Percentiles rank a stretch among this genome's conserved stretches.
Evolutionary conservation across 2,797 vertebrate genomes (phyloP).

Genomic region (Ataeniobius toweri): DNA sequence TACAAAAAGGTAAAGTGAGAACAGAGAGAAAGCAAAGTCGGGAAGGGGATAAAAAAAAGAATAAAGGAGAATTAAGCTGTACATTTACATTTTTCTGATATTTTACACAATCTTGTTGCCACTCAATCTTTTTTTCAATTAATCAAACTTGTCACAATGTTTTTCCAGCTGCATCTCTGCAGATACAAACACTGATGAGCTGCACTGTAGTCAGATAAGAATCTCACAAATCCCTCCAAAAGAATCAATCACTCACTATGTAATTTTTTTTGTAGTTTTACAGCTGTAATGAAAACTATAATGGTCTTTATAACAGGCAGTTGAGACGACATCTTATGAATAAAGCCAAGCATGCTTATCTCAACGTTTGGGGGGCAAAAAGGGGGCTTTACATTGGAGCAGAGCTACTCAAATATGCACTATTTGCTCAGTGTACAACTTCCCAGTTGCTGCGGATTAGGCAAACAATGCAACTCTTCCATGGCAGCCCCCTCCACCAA

Average conservation of each 20-base stretch:
- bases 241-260: background rate
- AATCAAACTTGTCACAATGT: conserved; percentile 9
- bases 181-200: conserved; percentile 27
- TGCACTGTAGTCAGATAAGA: conserved; percentile 28
- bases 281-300: conserved; percentile 40
- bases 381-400: conserved; percentile 73
- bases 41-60: background rate
- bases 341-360: conserved; percentile 73
- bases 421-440: conserved; percentile 82
- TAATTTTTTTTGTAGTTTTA: conserved; percentile 24
- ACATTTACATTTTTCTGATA: conserved; percentile 9
- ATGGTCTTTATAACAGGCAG: conserved; percentile 51
- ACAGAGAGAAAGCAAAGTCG: background rate
- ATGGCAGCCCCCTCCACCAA: conserved; percentile 60
- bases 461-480: conserved; percentile 78
- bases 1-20: background rate
- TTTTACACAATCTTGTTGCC: conserved; percentile 3
- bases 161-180: conserved; percentile 6
- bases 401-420: conserved; percentile 78
- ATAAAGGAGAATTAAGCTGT: background rate
- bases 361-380: conserved; percentile 72
- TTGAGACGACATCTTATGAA: conserved; percentile 57
- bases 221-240: conserved; percentile 23
- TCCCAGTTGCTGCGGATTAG: conserved; percentile 82
- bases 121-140: conserved; percentile 3